Evolutionary conservation across 2,888 invertebrate species (phyloP), one percentile per base, ranked within the genome.

Genomic region (Micoletzkya japonica): DNA sequence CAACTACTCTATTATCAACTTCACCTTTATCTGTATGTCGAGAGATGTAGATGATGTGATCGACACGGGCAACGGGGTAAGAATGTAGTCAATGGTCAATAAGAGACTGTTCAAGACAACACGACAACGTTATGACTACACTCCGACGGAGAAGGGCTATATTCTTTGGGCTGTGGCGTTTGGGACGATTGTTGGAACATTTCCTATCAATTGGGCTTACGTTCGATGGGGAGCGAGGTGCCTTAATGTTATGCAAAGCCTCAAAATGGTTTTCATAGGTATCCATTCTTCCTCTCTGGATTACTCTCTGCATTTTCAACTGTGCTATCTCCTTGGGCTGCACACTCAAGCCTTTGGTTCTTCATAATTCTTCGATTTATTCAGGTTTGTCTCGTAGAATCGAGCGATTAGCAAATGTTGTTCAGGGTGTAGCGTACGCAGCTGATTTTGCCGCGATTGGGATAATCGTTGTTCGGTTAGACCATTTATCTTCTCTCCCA

Each of bases 121-220:
- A 14, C 70, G 74, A 36, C 75, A 75, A 50, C 68, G 75, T 24
- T 80, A 76, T 60, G 77, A 77, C 60, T 80, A 80, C 66, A 71
- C 75, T 6, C 73, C 77, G 4, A 75, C 75, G 1, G 74, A 80
- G 57, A 80, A 80, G 67, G 73, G 76, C 36, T 50, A 70, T 1
- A 78, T 81, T 34, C 75, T 79, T 39, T 82, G 81, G 80, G 77
- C 80, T 6, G 79, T 81, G 1, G 81, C 80, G 17, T 72, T 76
- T 20, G 82, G 81, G 10, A 78, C 79, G 6, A 77, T 82, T 59
- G 59, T 82, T 6, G 81, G 79, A 14, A 80, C 80, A 6, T 78
- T 79, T 60, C 82, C 82, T 20, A 76, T 80, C 68, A 81, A 78
- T 67, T 77, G 72, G 54, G 71, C 75, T 1, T 82, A 80, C 64